Evolutionary conservation across 2,797 vertebrate genomes (phyloP).

Genomic region (Crotalus adamanteus): DNA sequence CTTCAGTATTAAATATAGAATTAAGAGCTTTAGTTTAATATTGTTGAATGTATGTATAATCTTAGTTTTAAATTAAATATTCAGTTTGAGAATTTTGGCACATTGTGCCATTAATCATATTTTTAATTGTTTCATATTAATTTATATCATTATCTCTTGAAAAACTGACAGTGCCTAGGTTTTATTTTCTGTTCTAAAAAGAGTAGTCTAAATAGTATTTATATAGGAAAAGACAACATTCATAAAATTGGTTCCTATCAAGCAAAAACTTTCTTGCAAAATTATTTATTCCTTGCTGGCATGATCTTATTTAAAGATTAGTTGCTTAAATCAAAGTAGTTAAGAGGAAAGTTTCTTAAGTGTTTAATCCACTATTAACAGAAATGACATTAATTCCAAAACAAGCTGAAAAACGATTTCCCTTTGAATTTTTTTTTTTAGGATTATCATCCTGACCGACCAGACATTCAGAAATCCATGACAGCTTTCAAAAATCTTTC

Average conservation of each 20-base stretch:
- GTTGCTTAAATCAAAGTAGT: background rate
- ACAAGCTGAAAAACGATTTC: constrained; percentile 25
- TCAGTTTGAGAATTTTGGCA: background rate
- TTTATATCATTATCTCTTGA: background rate
- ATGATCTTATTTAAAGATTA: background rate
- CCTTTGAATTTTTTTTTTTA: constrained; percentile 62
- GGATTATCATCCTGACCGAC: constrained; percentile 90
- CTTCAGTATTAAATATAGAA: background rate
- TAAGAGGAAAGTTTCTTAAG: background rate
- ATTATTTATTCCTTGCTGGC: background rate
- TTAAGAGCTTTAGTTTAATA: background rate
- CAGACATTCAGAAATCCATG: constrained; percentile 96
- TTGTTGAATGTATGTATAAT: background rate
- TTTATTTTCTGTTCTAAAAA: background rate
- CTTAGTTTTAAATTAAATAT: constrained; percentile 1
- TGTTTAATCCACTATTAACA: background rate
- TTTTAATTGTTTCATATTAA: background rate
- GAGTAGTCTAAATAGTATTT: background rate
- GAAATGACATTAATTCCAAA: background rate
- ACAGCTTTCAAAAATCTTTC: constrained; percentile 91
- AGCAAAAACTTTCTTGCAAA: background rate
- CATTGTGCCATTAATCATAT: background rate
- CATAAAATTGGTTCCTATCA: background rate
- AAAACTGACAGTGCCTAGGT: background rate
- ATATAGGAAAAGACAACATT: background rate